Percentiles rank a stretch among this genome's conserved stretches.
Evolutionary conservation across 2,888 invertebrate genomes (phyloP).

Genomic region (Drosophila peninsularis): DNA sequence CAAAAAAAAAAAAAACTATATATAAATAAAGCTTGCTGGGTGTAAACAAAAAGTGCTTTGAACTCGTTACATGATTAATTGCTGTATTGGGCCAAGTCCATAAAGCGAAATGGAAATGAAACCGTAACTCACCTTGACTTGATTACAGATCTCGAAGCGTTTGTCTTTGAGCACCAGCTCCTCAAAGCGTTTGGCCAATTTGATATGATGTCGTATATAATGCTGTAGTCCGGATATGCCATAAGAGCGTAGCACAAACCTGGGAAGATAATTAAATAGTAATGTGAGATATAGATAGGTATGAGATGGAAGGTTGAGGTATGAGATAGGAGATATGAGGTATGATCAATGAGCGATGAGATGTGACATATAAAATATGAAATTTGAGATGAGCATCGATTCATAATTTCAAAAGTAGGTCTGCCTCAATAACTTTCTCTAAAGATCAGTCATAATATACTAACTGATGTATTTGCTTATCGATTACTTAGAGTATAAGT

Average conservation of each 20-base stretch:
- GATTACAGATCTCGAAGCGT: conserved; percentile 95
- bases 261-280: conserved; percentile 31
- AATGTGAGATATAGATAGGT: not conserved
- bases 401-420: too few species aligned
- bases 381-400: too few species aligned
- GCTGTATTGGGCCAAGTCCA: conserved; percentile 20
- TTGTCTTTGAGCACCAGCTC: conserved; percentile 91
- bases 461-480: not conserved
- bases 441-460: not conserved
- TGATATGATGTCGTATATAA: conserved; percentile 96
- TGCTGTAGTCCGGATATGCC: conserved; percentile 96
- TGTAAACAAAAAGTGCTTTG: conserved; percentile 61
- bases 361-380: too few species aligned
- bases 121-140: conserved; percentile 90
- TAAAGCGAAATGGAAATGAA: conserved; percentile 3
- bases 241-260: conserved; percentile 96
- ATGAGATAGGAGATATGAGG: not conserved
- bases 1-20: not conserved
- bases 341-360: not conserved
- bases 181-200: conserved; percentile 95
- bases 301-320: not conserved
- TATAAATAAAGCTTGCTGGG: conserved; percentile 22
- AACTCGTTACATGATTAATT: conserved; percentile 66
- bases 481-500: not conserved
- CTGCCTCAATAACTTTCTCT: not conserved